These are phyloP conservation scores for Dryadula phaetusa DNA, from an alignment of 2,888 invertebrate genomes.

Conservation along the genomic window DNA sequence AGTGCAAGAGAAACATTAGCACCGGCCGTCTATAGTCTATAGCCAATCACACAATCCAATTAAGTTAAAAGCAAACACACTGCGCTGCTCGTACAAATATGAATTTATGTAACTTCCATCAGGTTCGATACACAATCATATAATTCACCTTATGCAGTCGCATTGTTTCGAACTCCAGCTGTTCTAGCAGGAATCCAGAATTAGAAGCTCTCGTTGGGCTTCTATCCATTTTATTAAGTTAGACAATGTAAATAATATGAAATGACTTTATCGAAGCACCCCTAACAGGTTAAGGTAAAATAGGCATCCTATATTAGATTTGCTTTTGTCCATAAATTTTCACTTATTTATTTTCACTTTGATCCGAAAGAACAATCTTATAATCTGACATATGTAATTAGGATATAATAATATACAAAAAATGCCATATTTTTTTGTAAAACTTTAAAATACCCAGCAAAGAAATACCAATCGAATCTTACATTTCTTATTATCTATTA, in stretches of 20 bases:
- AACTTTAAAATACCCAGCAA: no score
- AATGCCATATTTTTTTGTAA: no score
- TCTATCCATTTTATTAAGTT: neutral
- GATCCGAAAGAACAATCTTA: no score
- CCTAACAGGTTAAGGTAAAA: neutral
- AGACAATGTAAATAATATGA: neutral
- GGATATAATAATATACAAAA: no score
- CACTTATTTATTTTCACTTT: no score
- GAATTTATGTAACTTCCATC: slow-evolving; percentile 51
- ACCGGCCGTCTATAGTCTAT: slow-evolving; percentile 42
- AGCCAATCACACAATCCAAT: slow-evolving; percentile 57
- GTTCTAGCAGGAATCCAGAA: neutral
- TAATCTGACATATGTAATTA: no score
- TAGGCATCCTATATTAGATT: neutral
- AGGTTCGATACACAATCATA: slow-evolving; percentile 49
- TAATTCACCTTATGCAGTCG: slow-evolving; percentile 51
- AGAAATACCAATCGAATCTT: slow-evolving; percentile 36
- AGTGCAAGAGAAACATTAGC: slow-evolving; percentile 29
- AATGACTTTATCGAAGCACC: neutral
- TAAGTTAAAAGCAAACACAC: slow-evolving; percentile 64
- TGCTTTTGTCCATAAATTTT: neutral
- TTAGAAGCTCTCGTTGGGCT: neutral
- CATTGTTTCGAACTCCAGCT: slow-evolving; percentile 19
- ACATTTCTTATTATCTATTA: slow-evolving; percentile 46
- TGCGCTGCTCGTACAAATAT: slow-evolving; percentile 51